Conservation (phyloP, 2,888 invertebrate genomes). For the Heteromyza rotundicornis region DNA sequence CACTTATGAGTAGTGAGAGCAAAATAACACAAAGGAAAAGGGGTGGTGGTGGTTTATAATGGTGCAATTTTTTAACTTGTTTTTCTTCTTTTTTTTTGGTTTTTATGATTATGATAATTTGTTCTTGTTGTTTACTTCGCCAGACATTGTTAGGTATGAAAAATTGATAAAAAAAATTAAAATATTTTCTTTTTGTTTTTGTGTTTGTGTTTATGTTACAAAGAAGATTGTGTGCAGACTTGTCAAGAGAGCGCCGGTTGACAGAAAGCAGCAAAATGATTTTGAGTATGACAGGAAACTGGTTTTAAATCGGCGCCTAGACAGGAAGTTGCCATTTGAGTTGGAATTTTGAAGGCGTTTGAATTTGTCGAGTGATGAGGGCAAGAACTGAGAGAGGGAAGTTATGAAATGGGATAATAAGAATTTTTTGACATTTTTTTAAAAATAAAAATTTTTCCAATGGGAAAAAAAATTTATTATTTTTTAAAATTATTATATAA, state of each 20-base stretch:
- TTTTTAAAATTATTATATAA: no score
- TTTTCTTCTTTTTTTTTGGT: neutral
- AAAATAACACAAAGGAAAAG: no score
- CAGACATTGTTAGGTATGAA: neutral
- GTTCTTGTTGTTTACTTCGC: neutral
- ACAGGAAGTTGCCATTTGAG: neutral
- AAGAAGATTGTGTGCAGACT: neutral
- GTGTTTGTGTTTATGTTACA: no score
- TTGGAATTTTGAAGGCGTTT: no score
- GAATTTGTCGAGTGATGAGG: no score
- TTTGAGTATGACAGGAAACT: neutral
- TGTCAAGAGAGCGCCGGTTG: neutral
- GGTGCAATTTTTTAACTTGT: neutral
- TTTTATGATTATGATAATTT: conserved; percentile 1
- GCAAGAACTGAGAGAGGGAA: no score
- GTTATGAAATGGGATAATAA: no score
- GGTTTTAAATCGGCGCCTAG: neutral
- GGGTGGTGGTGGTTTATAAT: neutral
- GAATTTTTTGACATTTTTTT: neutral
- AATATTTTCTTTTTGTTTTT: neutral
- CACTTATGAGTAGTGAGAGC: no score
- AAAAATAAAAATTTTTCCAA: neutral
- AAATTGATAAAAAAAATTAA: neutral
- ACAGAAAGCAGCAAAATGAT: neutral
- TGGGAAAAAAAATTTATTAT: no score